Evolutionary conservation across 2,113 vertebrate genomes (phyloP).

Genomic region (Protomyctophum bolini): DNA sequence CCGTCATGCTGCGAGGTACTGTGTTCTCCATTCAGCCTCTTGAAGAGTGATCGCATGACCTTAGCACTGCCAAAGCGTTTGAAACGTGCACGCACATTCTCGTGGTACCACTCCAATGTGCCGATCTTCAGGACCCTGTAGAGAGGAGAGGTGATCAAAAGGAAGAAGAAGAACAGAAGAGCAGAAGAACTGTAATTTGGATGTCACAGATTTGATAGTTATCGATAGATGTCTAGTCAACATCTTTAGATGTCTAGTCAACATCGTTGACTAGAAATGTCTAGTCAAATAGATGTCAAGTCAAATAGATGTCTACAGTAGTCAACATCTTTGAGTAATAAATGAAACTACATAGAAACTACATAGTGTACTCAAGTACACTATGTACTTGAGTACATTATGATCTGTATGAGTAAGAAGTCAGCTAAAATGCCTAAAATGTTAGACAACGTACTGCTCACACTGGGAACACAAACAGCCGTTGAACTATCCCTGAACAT

Average conservation of each 20-base stretch:
- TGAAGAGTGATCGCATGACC: slow-evolving; percentile 87
- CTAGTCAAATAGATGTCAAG: no score
- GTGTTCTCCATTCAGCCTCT: slow-evolving; percentile 73
- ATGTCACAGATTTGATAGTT: no score
- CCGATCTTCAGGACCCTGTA: slow-evolving; percentile 86
- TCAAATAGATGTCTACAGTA: no score
- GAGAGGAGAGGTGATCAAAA: background rate
- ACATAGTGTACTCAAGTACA: no score
- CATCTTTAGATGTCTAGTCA: no score
- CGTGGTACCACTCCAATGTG: slow-evolving; percentile 91
- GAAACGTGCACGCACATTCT: slow-evolving; percentile 86
- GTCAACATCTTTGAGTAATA: no score
- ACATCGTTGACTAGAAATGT: no score
- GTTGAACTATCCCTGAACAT: background rate
- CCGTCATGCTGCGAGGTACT: slow-evolving; percentile 62
- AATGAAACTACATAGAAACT: no score
- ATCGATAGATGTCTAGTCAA: no score
- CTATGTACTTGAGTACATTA: no score
- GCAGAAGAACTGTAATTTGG: background rate
- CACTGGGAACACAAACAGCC: background rate
- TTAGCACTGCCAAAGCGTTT: slow-evolving; percentile 92
- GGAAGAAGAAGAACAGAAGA: background rate
- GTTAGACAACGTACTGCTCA: background rate
- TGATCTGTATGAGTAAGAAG: no score
- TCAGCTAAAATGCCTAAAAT: no score